Base-by-base conservation (phyloP, 2,113 vertebrate genomes). In the Crotalus helleri region DNA sequence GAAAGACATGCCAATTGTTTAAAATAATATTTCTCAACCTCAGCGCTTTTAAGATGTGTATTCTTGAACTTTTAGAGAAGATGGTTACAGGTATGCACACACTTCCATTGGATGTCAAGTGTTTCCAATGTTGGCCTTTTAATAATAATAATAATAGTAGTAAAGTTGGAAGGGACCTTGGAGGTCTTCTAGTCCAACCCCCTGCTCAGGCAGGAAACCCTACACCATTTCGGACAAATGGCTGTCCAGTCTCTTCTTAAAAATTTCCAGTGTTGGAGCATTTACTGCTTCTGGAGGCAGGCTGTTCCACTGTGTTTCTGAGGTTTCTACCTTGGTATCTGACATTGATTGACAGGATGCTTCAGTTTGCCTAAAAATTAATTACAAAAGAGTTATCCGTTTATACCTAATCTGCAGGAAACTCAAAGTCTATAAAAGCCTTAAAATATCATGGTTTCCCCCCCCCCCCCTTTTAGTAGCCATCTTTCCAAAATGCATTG, bases 331-430 rank as follows among this genome's bases (percentile, higher is more conserved):
- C 26, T 87, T 39, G 54, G 23, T 85, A 93, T 85, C 94, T 96
- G 95, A 92, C 0, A 0, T 91, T 94, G 95, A 94, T 95, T 94
- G 94, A 92, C 17, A 29, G 12, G 6, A 57, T 81, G 61, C 54
- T 33, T 51, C 15, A 88, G 26, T 57, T 53, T 33, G 53, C 46
- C 3, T 39, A 64, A 69, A 93, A 95, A 96, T 94, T 96, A 96
- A 96, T 96, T 0, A 57, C 81, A 91, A 89, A 93, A 92, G 19
- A 92, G 69, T 95, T 95, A 95, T 64, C 93, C 87, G 89, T 95
- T 96, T 96, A 92, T 95, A 92, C 96, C 87, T 95, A 95, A 97
- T 92, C 94, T 95, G 19, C 39, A 95, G 93, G 95, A 94, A 96
- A 96, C 93, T 94, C 94, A 96, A 95, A 96, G 93, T 94, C 93